Evolutionary conservation across 2,888 invertebrate genomes (phyloP).

Genomic region (Eristalis arbustorum): DNA sequence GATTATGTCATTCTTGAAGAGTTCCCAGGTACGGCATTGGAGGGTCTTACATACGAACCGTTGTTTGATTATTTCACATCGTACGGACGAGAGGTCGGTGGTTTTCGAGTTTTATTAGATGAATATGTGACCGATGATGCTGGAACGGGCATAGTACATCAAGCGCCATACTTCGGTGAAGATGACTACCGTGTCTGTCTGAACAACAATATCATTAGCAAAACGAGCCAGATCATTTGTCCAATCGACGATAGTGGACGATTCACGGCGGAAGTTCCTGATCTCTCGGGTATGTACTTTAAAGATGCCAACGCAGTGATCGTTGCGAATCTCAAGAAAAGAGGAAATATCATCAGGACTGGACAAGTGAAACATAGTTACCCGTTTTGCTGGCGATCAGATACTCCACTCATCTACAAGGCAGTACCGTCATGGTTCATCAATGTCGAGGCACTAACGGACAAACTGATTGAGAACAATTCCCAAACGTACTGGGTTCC

Average conservation of each 20-base stretch:
- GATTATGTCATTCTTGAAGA: slow-evolving; percentile 88
- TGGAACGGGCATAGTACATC: slow-evolving; percentile 97
- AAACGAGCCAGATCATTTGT: slow-evolving; percentile 92
- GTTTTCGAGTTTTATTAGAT: slow-evolving; percentile 91
- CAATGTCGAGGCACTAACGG: slow-evolving; percentile 91
- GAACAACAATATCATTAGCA: slow-evolving; percentile 88
- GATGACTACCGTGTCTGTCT: slow-evolving; percentile 93
- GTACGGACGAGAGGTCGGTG: slow-evolving; percentile 92
- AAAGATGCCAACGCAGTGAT: slow-evolving; percentile 98
- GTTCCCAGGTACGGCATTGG: slow-evolving; percentile 88
- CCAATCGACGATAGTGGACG: slow-evolving; percentile 94
- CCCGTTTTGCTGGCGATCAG: slow-evolving; percentile 98
- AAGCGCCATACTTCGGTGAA: slow-evolving; percentile 98
- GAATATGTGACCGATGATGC: slow-evolving; percentile 95
- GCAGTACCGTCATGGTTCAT: slow-evolving; percentile 99
- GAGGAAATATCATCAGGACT: slow-evolving; percentile 87
- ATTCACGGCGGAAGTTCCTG: slow-evolving; percentile 89
- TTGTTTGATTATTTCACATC: slow-evolving; percentile 83
- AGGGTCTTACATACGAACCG: slow-evolving; percentile 90
- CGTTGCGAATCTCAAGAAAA: slow-evolving; percentile 87
- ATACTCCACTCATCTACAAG: slow-evolving; percentile 97
- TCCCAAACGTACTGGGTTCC: slow-evolving; percentile 97
- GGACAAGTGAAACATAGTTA: slow-evolving; percentile 89
- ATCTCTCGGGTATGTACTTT: slow-evolving; percentile 93
- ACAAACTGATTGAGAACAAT: slow-evolving; percentile 87